Conservation (phyloP, 2,888 invertebrate species). For the Neelides folsomi region DNA sequence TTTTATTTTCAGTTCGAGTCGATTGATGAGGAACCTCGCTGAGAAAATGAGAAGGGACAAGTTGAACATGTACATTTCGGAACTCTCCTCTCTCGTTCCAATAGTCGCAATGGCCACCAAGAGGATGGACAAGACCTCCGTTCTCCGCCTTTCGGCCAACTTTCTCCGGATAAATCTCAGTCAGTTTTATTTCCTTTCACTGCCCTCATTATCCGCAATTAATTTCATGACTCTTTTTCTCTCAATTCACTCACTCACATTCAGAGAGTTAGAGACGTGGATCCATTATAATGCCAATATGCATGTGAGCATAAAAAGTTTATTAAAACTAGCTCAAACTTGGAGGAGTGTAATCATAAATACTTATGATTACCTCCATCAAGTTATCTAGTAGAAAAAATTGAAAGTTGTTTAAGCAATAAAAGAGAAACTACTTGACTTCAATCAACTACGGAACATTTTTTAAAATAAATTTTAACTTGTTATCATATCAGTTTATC, state of each 20-base stretch:
- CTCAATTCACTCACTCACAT: not conserved
- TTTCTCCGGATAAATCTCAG: slow-evolving; percentile 57
- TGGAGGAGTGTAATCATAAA: no score
- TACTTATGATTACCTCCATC: no score
- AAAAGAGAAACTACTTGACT: no score
- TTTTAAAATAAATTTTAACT: no score
- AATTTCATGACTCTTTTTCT: not conserved
- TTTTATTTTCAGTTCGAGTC: slow-evolving; percentile 40
- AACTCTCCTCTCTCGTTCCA: slow-evolving; percentile 69
- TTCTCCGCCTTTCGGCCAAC: slow-evolving; percentile 71
- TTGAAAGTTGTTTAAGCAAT: no score
- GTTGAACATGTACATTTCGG: slow-evolving; percentile 69
- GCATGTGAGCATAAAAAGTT: no score
- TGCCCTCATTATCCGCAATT: not conserved
- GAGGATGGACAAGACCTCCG: slow-evolving; percentile 79
- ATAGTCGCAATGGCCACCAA: slow-evolving; percentile 67
- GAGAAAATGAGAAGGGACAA: slow-evolving; percentile 84
- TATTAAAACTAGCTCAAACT: no score
- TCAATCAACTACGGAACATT: no score
- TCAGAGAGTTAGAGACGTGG: no score
- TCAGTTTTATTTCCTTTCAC: slow-evolving; percentile 13
- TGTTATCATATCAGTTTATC: no score
- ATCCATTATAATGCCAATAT: no score
- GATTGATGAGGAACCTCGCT: slow-evolving; percentile 71
- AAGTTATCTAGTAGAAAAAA: no score